A percentile compares a stretch with the other conserved stretches of the same genome.
These are phyloP conservation scores for Dendrolimus pini DNA, from an alignment of 2,888 invertebrate genomes.

Conservation along the genomic window DNA sequence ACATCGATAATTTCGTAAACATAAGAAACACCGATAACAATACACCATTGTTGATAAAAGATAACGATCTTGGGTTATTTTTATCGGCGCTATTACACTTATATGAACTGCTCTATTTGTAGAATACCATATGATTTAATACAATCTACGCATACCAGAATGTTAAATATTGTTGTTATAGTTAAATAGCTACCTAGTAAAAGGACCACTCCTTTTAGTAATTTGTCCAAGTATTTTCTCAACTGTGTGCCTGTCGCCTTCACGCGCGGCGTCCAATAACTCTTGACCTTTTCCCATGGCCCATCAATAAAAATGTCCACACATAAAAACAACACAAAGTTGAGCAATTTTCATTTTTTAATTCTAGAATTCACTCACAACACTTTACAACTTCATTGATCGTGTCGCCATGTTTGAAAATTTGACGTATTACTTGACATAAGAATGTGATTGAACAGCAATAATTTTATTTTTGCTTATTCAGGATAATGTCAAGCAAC, in stretches of 20 bases:
- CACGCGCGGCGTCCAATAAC: slow-evolving; percentile 95
- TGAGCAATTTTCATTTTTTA: slow-evolving; percentile 63
- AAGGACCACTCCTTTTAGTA: slow-evolving; percentile 94
- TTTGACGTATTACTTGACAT: slow-evolving; percentile 16
- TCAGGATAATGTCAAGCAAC: too few relatives aligned
- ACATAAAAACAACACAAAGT: slow-evolving; percentile 70
- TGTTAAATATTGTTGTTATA: too few relatives aligned
- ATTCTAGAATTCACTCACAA: slow-evolving; percentile 69
- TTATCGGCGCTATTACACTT: slow-evolving; percentile 4
- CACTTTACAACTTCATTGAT: slow-evolving; percentile 84
- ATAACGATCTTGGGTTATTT: slow-evolving; percentile 16
- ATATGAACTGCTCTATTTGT: too few relatives aligned
- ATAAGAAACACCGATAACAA: slow-evolving; percentile 37
- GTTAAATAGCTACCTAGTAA: slow-evolving; percentile 85
- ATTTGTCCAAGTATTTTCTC: slow-evolving; percentile 94
- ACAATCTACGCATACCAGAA: too few relatives aligned
- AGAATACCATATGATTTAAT: too few relatives aligned
- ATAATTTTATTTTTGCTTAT: too few relatives aligned
- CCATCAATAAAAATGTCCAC: slow-evolving; percentile 58
- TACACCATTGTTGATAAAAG: slow-evolving; percentile 37
- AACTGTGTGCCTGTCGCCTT: slow-evolving; percentile 91
- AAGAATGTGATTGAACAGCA: neutral
- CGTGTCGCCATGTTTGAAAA: slow-evolving; percentile 82
- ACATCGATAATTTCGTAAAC: slow-evolving; percentile 42
- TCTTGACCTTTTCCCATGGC: slow-evolving; percentile 98